phyloP scores from a whole-genome alignment of 1,140 invertebrate species.

The Drosophila kanapiae region DNA sequence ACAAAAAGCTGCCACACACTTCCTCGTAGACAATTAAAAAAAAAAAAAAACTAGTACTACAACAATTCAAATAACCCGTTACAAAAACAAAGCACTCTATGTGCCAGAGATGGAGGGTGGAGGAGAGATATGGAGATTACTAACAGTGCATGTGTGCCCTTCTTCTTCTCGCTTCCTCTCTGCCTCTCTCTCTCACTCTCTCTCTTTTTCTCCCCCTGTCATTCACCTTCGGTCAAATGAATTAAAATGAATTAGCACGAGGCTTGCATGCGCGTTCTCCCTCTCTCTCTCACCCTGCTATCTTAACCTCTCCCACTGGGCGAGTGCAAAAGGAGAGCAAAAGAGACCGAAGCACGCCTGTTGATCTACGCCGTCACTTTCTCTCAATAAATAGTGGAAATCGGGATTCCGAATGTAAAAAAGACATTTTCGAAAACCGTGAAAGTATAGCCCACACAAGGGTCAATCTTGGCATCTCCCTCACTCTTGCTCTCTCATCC shows the following conservation, averaged over 20 bases:
- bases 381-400: constrained; percentile 76
- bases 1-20: constrained; percentile 57
- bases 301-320: neutral
- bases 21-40: constrained; percentile 58
- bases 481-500: neutral
- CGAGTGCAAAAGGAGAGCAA: constrained; percentile 11
- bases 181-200: constrained; percentile 9
- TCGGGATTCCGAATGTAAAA: constrained; percentile 60
- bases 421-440: constrained; percentile 62
- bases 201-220: constrained; percentile 3
- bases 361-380: constrained; percentile 54
- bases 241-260: constrained; percentile 73
- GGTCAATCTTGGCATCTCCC: constrained; percentile 16
- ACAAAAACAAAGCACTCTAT: constrained; percentile 65
- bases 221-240: constrained; percentile 68
- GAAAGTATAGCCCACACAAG: constrained; percentile 54
- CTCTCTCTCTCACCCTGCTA: neutral
- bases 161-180: constrained; percentile 10
- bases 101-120: neutral
- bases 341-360: constrained; percentile 5
- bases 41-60: constrained; percentile 21
- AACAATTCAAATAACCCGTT: constrained; percentile 59
- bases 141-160: constrained; percentile 40
- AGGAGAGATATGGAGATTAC: constrained; percentile 23
- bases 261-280: constrained; percentile 48